These are phyloP conservation scores for Pseudomyrmex gracilis DNA, from an alignment of 1,140 invertebrate species.

Conservation along the genomic window DNA sequence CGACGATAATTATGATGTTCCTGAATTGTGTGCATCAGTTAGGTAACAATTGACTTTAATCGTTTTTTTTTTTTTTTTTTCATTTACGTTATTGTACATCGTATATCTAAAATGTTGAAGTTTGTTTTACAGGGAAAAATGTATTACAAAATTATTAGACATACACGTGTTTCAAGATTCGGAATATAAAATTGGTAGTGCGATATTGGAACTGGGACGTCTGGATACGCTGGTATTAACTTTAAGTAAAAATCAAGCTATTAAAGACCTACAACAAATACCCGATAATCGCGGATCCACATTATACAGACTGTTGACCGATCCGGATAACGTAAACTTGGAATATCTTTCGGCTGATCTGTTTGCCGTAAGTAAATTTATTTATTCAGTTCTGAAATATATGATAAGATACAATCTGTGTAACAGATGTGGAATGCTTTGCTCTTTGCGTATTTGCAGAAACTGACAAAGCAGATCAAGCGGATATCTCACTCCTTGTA, in stretches of 20 bases:
- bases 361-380: conserved; percentile 85
- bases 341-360: conserved; percentile 87
- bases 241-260: conserved; percentile 83
- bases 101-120: not conserved
- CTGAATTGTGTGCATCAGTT: conserved; percentile 68
- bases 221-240: conserved; percentile 88
- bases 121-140: conserved; percentile 77
- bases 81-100: not conserved
- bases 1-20: conserved; percentile 79
- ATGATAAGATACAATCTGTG: not conserved
- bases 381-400: conserved; percentile 14
- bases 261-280: conserved; percentile 86
- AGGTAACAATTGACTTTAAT: conserved; percentile 68
- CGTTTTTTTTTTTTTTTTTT: no score
- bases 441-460: conserved; percentile 81
- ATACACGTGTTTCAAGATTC: conserved; percentile 87
- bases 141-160: conserved; percentile 87
- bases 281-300: conserved; percentile 88
- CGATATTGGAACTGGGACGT: conserved; percentile 88
- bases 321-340: conserved; percentile 88
- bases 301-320: conserved; percentile 87
- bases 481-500: conserved; percentile 85
- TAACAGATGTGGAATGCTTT: conserved; percentile 35
- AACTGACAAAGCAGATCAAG: conserved; percentile 87
- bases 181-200: conserved; percentile 86